Percentiles rank a stretch among this genome's conserved stretches.
These are phyloP conservation scores for Drosophila koepferae DNA, from an alignment of 2,888 invertebrate genomes.

Conservation along the genomic window DNA sequence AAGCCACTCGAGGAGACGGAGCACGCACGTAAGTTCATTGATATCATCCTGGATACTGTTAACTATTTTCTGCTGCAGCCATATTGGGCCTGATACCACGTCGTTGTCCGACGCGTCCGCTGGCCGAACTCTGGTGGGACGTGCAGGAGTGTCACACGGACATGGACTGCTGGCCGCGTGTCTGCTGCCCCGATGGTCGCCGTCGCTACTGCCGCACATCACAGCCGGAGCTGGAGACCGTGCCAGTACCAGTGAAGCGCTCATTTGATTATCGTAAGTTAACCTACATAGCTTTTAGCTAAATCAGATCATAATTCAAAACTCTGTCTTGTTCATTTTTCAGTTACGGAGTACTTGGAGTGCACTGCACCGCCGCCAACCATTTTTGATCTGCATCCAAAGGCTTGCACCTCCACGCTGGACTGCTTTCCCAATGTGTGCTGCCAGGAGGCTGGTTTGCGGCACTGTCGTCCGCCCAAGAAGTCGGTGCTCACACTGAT, in stretches of 20 bases:
- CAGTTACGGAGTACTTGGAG: constrained; percentile 89
- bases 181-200: constrained; percentile 90
- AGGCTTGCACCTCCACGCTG: constrained; percentile 89
- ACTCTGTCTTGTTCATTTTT: background rate
- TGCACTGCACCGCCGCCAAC: constrained; percentile 90
- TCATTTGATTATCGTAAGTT: constrained; percentile 88
- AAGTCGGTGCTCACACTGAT: constrained; percentile 89
- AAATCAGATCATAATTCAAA: background rate
- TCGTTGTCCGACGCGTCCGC: constrained; percentile 89
- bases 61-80: constrained; percentile 85
- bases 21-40: constrained; percentile 77
- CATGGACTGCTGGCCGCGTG: constrained; percentile 90
- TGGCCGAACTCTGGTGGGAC: constrained; percentile 90
- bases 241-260: constrained; percentile 88
- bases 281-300: background rate
- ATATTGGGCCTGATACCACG: constrained; percentile 90
- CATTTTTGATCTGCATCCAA: constrained; percentile 89
- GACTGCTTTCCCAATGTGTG: constrained; percentile 93
- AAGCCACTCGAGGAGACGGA: constrained; percentile 86
- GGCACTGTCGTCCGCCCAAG: constrained; percentile 90
- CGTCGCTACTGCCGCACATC: constrained; percentile 91
- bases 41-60: background rate
- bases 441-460: constrained; percentile 91
- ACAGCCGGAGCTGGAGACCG: constrained; percentile 87
- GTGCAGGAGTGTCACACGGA: constrained; percentile 89